phyloP scores from a whole-genome alignment of 2,888 invertebrate species.

The Gymnoscelis rufifasciata region DNA sequence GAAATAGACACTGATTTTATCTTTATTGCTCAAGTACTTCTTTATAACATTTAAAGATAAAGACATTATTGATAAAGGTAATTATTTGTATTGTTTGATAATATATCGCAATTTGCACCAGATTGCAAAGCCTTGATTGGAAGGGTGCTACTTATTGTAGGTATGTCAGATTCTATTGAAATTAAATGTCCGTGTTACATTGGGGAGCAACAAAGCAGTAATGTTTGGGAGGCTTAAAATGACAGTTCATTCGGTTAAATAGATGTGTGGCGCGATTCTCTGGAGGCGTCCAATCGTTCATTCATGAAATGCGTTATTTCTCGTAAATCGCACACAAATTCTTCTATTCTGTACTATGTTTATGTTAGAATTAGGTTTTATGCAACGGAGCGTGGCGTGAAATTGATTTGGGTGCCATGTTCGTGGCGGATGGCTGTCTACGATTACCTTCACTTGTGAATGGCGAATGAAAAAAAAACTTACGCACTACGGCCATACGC shows the following conservation, averaged over 20 bases:
- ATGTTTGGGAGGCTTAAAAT: slow-evolving; percentile 43
- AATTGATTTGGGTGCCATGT: slow-evolving; percentile 59
- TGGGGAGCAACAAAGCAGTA: slow-evolving; percentile 48
- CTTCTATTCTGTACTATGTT: slow-evolving; percentile 48
- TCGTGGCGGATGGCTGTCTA: slow-evolving; percentile 58
- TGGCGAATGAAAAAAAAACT: slow-evolving; percentile 53
- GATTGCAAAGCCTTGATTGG: slow-evolving; percentile 50
- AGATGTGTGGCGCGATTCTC: slow-evolving; percentile 51
- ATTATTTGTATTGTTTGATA: slow-evolving; percentile 74
- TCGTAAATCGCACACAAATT: slow-evolving; percentile 46
- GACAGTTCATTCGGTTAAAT: slow-evolving; percentile 60
- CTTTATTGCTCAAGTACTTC: slow-evolving; percentile 58
- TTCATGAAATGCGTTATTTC: slow-evolving; percentile 60
- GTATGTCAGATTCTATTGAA: slow-evolving; percentile 40
- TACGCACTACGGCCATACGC: slow-evolving; percentile 45
- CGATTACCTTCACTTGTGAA: slow-evolving; percentile 52
- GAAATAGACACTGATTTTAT: slow-evolving; percentile 56
- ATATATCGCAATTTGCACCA: slow-evolving; percentile 62
- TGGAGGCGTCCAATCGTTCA: slow-evolving; percentile 71
- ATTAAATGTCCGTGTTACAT: slow-evolving; percentile 54
- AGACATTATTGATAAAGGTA: slow-evolving; percentile 68
- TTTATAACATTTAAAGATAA: slow-evolving; percentile 67
- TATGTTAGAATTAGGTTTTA: slow-evolving; percentile 63
- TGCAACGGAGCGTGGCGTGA: slow-evolving; percentile 69
- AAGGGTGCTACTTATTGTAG: slow-evolving; percentile 31